Percentiles rank a stretch among this genome's conserved stretches.
These are phyloP conservation scores for Protonibea diacanthus DNA, from an alignment of 2,797 vertebrate species.

Conservation along the genomic window DNA sequence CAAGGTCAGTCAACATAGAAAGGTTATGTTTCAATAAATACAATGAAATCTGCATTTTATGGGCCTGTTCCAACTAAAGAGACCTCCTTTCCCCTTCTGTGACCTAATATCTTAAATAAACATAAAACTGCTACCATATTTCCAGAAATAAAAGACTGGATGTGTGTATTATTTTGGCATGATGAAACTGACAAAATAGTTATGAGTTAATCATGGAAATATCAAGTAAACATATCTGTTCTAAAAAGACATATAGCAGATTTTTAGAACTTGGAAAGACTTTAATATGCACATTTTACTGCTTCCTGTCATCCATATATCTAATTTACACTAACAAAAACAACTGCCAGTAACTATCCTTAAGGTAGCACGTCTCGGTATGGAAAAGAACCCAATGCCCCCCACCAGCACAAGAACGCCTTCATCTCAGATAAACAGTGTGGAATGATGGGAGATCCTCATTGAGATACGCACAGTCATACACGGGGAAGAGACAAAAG, in stretches of 20 bases:
- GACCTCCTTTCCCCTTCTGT: not conserved
- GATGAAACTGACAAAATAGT: not conserved
- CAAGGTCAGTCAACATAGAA: not conserved
- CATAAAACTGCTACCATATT: not conserved
- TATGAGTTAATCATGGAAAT: not conserved
- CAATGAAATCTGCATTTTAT: not conserved
- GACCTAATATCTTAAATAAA: not conserved
- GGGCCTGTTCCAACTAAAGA: not conserved
- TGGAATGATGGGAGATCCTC: slow-evolving; percentile 74
- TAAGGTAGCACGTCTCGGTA: slow-evolving; percentile 9
- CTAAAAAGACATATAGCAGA: not conserved
- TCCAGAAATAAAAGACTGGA: not conserved
- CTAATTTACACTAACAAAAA: not conserved
- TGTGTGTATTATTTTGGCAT: not conserved
- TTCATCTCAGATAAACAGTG: slow-evolving; percentile 71
- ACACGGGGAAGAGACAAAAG: slow-evolving; percentile 65
- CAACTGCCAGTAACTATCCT: not conserved
- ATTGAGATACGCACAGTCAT: slow-evolving; percentile 34
- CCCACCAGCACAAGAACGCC: slow-evolving; percentile 62
- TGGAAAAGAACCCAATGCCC: slow-evolving; percentile 22
- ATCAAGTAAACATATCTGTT: not conserved
- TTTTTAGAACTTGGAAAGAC: not conserved
- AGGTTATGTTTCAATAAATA: not conserved
- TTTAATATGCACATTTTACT: not conserved
- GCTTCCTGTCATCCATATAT: not conserved